Conservation (phyloP, 2,888 invertebrate genomes). For the Agapostemon virescens region DNA sequence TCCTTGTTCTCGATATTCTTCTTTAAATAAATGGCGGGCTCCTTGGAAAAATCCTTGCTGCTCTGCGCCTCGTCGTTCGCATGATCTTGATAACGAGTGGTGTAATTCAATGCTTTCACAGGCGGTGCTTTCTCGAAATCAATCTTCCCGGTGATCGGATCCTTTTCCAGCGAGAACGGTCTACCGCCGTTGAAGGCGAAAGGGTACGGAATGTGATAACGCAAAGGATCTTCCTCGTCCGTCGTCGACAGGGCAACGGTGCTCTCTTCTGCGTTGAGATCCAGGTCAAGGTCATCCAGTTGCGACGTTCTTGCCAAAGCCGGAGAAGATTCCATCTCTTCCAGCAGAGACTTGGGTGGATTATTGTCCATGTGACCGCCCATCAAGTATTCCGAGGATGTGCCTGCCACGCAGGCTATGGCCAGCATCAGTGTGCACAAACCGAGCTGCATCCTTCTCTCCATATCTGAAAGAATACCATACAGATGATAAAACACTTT, state of each 20-base stretch:
- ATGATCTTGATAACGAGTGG: conserved; percentile 61
- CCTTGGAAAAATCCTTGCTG: conserved; percentile 6
- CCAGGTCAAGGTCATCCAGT: conserved; percentile 71
- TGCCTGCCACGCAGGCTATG: conserved; percentile 42
- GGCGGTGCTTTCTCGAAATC: conserved; percentile 82
- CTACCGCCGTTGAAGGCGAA: conserved; percentile 85
- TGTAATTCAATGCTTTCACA: conserved; percentile 74
- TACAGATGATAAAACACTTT: background rate
- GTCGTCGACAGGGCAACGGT: conserved; percentile 57
- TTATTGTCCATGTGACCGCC: conserved; percentile 75
- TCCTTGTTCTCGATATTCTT: conserved; percentile 54
- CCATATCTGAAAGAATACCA: conserved; percentile 41
- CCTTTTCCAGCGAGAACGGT: conserved; percentile 86
- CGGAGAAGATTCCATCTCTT: conserved; percentile 44
- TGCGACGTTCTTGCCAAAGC: conserved; percentile 64
- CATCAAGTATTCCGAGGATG: conserved; percentile 68
- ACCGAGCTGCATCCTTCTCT: conserved; percentile 40
- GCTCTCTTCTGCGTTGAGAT: conserved; percentile 74
- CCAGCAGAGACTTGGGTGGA: conserved; percentile 41
- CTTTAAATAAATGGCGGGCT: conserved; percentile 22
- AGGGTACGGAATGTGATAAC: conserved; percentile 75
- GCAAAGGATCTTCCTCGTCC: conserved; percentile 63
- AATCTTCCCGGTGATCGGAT: conserved; percentile 85
- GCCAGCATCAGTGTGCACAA: conserved; percentile 38
- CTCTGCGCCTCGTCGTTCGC: conserved; percentile 20